A percentile compares a stretch with the other conserved stretches of the same genome.
Conservation (phyloP, 2,797 vertebrate genomes). For the Anas bahamensis region DNA sequence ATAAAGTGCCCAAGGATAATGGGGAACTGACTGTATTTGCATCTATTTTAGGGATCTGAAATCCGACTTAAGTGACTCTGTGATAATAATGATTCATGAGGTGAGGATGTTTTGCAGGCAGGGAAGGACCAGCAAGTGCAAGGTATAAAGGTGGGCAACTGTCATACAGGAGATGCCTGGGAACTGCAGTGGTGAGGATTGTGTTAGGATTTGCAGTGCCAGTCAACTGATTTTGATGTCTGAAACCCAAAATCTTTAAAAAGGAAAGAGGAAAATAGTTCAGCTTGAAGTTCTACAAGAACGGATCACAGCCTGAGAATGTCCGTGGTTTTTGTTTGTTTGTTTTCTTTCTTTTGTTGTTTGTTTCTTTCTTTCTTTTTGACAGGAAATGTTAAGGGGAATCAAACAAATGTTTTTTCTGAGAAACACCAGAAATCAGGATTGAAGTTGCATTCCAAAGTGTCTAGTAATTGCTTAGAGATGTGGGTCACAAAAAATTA, state of each 20-base stretch:
- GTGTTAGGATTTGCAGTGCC: not conserved
- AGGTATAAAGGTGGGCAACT: not conserved
- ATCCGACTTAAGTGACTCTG: slow-evolving; percentile 32
- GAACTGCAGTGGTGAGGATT: not conserved
- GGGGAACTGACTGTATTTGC: not conserved
- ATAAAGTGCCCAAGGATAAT: slow-evolving; percentile 36
- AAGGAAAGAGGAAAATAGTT: not conserved
- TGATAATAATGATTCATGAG: slow-evolving; percentile 14
- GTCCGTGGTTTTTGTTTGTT: not conserved
- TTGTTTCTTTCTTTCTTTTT: not conserved
- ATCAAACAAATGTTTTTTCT: not conserved
- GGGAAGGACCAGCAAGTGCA: not conserved
- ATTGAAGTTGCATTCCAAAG: not conserved
- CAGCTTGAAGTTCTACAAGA: not conserved
- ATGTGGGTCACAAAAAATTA: not conserved
- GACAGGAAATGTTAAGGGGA: not conserved
- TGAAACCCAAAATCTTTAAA: not conserved
- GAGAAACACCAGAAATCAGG: not conserved
- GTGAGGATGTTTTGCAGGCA: not conserved
- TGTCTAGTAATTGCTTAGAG: not conserved
- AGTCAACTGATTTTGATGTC: not conserved
- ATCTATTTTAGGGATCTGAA: slow-evolving; percentile 56
- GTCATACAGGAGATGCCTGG: not conserved
- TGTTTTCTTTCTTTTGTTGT: not conserved
- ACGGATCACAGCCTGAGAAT: not conserved